phyloP scores from a whole-genome alignment of 2,888 invertebrate species.

The Nezara viridula region DNA sequence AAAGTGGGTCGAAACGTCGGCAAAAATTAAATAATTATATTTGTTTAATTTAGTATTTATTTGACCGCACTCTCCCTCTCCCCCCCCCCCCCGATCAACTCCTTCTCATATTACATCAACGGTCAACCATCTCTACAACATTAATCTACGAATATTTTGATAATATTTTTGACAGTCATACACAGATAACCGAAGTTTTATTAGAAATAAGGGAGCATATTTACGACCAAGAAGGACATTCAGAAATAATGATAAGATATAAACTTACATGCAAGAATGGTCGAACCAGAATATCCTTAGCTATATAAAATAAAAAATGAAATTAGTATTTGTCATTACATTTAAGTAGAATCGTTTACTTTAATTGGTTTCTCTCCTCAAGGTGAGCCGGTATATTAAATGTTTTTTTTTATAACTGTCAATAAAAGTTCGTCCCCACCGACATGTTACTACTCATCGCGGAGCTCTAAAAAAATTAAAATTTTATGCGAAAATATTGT shows the following conservation, averaged over 20 bases:
- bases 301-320: background rate
- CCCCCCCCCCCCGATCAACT: too few relatives aligned
- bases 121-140: too few relatives aligned
- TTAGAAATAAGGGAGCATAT: background rate
- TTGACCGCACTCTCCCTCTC: too few relatives aligned
- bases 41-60: too few relatives aligned
- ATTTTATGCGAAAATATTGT: background rate
- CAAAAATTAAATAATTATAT: too few relatives aligned
- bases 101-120: too few relatives aligned
- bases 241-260: background rate
- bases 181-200: background rate
- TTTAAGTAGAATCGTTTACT: background rate
- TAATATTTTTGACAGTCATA: background rate
- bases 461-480: background rate
- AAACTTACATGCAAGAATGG: background rate
- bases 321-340: background rate
- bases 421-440: background rate
- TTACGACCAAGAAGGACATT: background rate
- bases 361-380: background rate
- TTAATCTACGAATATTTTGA: too few relatives aligned
- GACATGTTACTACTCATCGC: background rate
- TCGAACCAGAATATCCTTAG: background rate
- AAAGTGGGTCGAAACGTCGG: too few relatives aligned
- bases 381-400: background rate
- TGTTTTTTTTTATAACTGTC: background rate